Evolutionary conservation across 1,140 invertebrate species (phyloP), one percentile per base, ranked within the genome.

Genomic region (Drosophila willistoni): DNA sequence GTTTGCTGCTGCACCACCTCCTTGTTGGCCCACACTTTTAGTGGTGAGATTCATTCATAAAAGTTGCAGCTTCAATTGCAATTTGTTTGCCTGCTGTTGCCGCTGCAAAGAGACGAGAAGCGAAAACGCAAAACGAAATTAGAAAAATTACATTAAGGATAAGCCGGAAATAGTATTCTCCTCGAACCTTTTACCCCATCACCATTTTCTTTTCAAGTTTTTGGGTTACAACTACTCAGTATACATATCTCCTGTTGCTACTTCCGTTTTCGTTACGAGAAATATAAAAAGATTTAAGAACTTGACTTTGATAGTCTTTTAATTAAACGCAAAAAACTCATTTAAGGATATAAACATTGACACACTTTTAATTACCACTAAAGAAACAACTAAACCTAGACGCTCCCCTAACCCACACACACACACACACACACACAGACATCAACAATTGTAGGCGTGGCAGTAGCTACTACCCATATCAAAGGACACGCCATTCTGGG

Each of bases 301-400:
- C 54, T 59, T 51, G 73, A 72, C 56, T 61, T 68, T 61, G n/a
- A 56, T 64, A 14, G 25, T 42, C 60, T 71, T 68, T 51, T 74
- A 77, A 81, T 77, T 73, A 77, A 68, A 64, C 42, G 41, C 47
- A 44, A 61, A 39, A 47, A 67, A 68, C 66, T 74, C 77, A 77
- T 77, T 81, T 67, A 66, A 61, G 79, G 79, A 81, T 83, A 90
- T 73, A 90, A 89, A 90, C 86, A 90, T 90, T 90, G 85, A 81
- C 80, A 90, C 71, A 85, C 74, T 90, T 90, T 90, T 90, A 90
- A 90, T 90, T 90, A 90, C 79, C 67, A 66, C 77, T 64, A 59
- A 80, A 75, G 47, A 56, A 65, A 57, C 68, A 33, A 56, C 78
- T 67, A 72, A 84, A 75, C 56, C 47, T 39, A 41, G 77, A 66